Conservation (phyloP, 2,113 vertebrate genomes). For the Mungos mungo region DNA sequence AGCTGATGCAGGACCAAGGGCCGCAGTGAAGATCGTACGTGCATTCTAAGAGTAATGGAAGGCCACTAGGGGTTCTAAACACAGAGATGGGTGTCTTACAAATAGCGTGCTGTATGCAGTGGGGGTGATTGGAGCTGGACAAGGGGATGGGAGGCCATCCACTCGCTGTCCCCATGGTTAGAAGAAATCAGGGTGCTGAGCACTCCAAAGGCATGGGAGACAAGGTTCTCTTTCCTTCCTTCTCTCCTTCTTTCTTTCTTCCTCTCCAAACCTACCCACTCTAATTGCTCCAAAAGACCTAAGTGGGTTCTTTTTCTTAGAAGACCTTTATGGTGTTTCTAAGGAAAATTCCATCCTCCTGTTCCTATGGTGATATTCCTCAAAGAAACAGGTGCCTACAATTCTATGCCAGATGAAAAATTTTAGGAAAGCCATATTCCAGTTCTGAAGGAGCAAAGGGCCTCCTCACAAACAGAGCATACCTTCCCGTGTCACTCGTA, state of each 20-base stretch:
- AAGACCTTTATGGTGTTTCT: neutral
- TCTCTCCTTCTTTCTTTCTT: neutral
- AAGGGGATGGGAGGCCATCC: neutral
- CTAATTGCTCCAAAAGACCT: neutral
- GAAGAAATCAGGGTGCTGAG: neutral
- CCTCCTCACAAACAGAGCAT: neutral
- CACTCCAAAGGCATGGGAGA: neutral
- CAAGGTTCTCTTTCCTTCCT: neutral
- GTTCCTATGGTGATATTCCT: neutral
- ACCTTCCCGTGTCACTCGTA: neutral
- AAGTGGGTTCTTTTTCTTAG: neutral
- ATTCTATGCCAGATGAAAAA: neutral
- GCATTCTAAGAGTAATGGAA: neutral
- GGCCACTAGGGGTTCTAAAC: neutral
- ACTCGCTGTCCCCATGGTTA: neutral
- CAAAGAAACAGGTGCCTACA: slow-evolving; percentile 55
- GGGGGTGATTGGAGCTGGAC: neutral
- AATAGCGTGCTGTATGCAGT: neutral
- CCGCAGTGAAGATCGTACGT: neutral
- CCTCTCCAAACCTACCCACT: neutral
- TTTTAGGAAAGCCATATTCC: neutral
- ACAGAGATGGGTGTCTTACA: neutral
- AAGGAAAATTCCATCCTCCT: neutral
- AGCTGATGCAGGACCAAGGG: neutral
- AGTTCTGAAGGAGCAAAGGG: neutral